Percentiles rank a stretch among this genome's conserved stretches.
Conservation (phyloP, 2,797 vertebrate genomes). For the Florisuga fusca region DNA sequence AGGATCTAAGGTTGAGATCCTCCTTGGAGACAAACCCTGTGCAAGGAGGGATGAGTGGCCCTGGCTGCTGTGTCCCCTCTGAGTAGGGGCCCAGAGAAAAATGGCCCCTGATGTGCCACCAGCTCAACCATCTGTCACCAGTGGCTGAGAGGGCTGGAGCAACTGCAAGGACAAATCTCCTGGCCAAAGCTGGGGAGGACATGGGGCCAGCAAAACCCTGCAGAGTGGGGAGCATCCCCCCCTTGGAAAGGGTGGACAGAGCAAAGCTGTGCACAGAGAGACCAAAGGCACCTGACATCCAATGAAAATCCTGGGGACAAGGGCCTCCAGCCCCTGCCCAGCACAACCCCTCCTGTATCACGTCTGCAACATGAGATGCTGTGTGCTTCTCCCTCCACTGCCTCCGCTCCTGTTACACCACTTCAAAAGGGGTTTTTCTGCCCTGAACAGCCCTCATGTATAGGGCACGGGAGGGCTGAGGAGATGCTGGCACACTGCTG, state of each 20-base stretch:
- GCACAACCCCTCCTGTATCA: background rate
- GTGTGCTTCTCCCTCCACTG: background rate
- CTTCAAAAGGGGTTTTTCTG: background rate
- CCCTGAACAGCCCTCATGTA: fast-evolving
- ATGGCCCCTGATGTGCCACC: background rate
- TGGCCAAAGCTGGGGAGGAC: background rate
- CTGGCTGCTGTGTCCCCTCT: background rate
- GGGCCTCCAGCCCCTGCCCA: background rate
- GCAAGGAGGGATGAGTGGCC: background rate
- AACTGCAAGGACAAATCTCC: background rate
- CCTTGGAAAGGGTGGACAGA: background rate
- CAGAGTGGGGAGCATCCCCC: background rate
- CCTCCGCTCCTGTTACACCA: background rate
- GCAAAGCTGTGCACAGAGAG: background rate
- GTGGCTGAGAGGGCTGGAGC: slow-evolving; percentile 42
- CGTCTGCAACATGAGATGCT: fast-evolving
- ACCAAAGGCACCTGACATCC: background rate
- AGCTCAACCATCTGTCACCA: slow-evolving; percentile 71
- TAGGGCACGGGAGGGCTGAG: background rate
- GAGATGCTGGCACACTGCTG: fast-evolving
- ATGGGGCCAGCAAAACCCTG: fast-evolving
- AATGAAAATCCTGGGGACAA: background rate
- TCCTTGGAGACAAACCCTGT: background rate
- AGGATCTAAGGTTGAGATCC: background rate
- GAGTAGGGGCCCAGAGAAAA: background rate